These are phyloP conservation scores for Drosophila saltans DNA, from an alignment of 1,140 invertebrate genomes.

Conservation along the genomic window DNA sequence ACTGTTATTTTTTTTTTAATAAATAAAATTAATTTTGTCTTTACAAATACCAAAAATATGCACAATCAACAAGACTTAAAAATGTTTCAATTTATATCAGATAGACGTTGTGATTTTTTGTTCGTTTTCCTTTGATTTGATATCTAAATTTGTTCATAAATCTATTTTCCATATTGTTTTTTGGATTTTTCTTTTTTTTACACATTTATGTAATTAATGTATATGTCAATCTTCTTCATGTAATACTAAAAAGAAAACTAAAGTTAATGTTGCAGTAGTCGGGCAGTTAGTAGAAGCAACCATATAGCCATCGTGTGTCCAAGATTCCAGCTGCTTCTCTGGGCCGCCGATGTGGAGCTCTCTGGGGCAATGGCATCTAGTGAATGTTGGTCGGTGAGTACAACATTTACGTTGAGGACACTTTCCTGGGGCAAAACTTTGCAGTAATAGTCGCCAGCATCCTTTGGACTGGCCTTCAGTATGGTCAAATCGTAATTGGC, in stretches of 20 bases:
- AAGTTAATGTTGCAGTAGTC: constrained; percentile 32
- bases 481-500: constrained; percentile 60
- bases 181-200: constrained; percentile 5
- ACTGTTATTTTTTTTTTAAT: constrained; percentile 67
- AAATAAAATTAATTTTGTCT: constrained; percentile 77
- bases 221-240: constrained; percentile 32
- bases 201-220: constrained; percentile 18
- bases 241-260: constrained; percentile 56
- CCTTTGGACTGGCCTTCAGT: constrained; percentile 52
- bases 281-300: constrained; percentile 16
- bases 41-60: constrained; percentile 67
- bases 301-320: constrained; percentile 12
- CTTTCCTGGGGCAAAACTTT: constrained; percentile 36
- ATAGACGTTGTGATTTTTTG: constrained; percentile 10
- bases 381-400: constrained; percentile 57
- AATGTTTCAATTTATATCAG: constrained; percentile 23
- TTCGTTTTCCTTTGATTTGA: constrained; percentile 27
- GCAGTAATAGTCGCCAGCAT: constrained; percentile 54
- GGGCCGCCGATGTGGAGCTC: constrained; percentile 55
- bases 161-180: constrained; percentile 1
- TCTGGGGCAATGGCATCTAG: constrained; percentile 63
- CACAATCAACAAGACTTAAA: constrained; percentile 70
- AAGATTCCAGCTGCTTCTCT: constrained; percentile 37
- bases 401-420: constrained; percentile 36
- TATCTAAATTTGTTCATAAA: constrained; percentile 43